Conservation (phyloP, 2,888 invertebrate species). For the Acanthosepion esculentum region DNA sequence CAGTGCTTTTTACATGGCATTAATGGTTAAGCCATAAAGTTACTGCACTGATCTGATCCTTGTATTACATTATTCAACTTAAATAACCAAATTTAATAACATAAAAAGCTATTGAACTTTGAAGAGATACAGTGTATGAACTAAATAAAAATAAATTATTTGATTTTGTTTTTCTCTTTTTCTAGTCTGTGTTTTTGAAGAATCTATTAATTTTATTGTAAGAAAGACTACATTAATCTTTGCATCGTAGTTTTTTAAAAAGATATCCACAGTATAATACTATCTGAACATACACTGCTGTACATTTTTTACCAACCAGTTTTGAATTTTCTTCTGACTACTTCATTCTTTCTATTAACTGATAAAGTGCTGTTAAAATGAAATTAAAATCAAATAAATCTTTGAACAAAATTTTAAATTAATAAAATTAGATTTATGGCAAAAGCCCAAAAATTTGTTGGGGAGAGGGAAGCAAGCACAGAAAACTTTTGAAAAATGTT, state of each 20-base stretch:
- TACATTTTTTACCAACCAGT: background rate
- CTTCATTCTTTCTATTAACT: background rate
- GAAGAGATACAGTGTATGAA: too few species aligned
- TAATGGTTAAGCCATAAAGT: too few species aligned
- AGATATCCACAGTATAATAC: background rate
- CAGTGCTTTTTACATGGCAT: too few species aligned
- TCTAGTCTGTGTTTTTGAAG: too few species aligned
- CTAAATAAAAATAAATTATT: too few species aligned
- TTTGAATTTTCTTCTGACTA: background rate
- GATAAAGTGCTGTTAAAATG: background rate
- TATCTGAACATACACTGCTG: background rate
- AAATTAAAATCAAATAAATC: slow-evolving; percentile 1
- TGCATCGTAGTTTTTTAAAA: background rate
- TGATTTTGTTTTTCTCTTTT: too few species aligned
- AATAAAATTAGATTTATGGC: background rate
- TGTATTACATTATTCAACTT: too few species aligned
- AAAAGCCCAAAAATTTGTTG: background rate
- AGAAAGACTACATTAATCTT: background rate
- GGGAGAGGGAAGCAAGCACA: background rate
- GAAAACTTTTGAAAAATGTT: background rate
- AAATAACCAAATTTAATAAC: too few species aligned
- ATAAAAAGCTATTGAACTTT: too few species aligned
- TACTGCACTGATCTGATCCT: too few species aligned
- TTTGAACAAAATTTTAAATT: background rate
- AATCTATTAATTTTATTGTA: too few species aligned